Conservation (phyloP, 2,888 invertebrate genomes). For the Pollenia labialis region DNA sequence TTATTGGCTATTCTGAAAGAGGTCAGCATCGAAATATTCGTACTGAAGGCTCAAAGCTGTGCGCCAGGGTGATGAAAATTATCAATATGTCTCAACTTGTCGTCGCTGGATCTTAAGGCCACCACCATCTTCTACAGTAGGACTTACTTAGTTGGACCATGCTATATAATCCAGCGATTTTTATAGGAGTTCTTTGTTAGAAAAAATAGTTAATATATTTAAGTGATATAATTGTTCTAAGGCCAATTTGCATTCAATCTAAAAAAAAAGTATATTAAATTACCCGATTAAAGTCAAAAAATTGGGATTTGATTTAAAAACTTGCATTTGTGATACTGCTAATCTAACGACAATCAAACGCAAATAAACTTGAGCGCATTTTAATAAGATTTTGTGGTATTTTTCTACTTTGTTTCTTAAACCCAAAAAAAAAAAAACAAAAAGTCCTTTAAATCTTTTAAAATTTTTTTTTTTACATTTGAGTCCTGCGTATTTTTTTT, state of each 20-base stretch:
- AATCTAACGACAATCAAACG: slow-evolving; percentile 48
- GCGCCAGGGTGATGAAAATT: too few relatives aligned
- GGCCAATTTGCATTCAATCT: neutral
- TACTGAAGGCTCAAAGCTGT: too few relatives aligned
- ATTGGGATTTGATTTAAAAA: slow-evolving; percentile 10
- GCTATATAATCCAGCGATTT: too few relatives aligned
- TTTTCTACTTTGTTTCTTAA: slow-evolving; percentile 3
- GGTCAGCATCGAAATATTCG: too few relatives aligned
- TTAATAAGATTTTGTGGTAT: slow-evolving; percentile 63
- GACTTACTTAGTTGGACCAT: too few relatives aligned
- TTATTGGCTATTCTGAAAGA: too few relatives aligned
- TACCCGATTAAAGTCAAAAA: neutral
- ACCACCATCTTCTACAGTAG: too few relatives aligned
- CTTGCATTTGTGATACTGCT: slow-evolving; percentile 48
- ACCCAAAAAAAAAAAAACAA: slow-evolving; percentile 15
- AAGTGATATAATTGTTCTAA: too few relatives aligned
- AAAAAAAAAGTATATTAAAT: neutral
- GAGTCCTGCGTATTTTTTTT: slow-evolving; percentile 30
- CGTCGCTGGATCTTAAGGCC: too few relatives aligned
- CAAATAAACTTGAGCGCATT: slow-evolving; percentile 45
- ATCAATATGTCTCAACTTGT: too few relatives aligned
- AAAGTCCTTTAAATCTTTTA: slow-evolving; percentile 27
- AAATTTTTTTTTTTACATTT: neutral
- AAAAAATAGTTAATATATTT: too few relatives aligned
- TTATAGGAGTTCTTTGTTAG: too few relatives aligned